Evolutionary conservation across 1,140 invertebrate species (phyloP).

Genomic region (Phymastichus coffea): DNA sequence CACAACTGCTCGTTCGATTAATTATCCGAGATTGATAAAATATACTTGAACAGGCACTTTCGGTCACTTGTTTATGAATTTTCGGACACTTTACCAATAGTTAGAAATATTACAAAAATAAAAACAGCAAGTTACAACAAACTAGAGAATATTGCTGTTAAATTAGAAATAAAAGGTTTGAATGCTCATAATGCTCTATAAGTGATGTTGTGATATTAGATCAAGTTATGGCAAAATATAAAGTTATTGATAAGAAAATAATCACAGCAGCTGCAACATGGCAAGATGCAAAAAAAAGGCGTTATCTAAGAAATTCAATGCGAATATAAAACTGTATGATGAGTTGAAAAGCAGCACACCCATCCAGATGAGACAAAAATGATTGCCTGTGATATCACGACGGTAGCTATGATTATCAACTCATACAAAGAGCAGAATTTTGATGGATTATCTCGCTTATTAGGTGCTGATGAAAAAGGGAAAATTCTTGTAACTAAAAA

Average conservation of each 20-base stretch:
- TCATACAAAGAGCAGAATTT: slow-evolving; percentile 15
- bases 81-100: slow-evolving; percentile 18
- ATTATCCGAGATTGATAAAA: no score
- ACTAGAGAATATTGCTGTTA: slow-evolving; percentile 13
- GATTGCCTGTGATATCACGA: slow-evolving; percentile 2
- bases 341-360: background rate
- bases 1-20: no score
- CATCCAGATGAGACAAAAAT: slow-evolving; percentile 15
- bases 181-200: slow-evolving; percentile 26
- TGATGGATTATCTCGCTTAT: background rate
- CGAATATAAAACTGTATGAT: background rate
- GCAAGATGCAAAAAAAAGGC: background rate
- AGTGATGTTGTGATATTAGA: slow-evolving; percentile 16
- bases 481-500: no score
- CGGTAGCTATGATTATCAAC: slow-evolving; percentile 6
- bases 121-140: slow-evolving; percentile 19
- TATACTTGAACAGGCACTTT: slow-evolving; percentile 14
- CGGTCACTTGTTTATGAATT: slow-evolving; percentile 19
- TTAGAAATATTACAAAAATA: slow-evolving; percentile 1
- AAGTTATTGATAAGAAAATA: slow-evolving; percentile 6
- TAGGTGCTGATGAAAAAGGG: background rate
- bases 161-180: slow-evolving; percentile 4
- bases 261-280: slow-evolving; percentile 10
- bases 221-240: slow-evolving; percentile 9
- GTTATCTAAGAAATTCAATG: background rate